These are phyloP conservation scores for Parapsyche elsis DNA, from an alignment of 1,140 invertebrate genomes.

Conservation along the genomic window DNA sequence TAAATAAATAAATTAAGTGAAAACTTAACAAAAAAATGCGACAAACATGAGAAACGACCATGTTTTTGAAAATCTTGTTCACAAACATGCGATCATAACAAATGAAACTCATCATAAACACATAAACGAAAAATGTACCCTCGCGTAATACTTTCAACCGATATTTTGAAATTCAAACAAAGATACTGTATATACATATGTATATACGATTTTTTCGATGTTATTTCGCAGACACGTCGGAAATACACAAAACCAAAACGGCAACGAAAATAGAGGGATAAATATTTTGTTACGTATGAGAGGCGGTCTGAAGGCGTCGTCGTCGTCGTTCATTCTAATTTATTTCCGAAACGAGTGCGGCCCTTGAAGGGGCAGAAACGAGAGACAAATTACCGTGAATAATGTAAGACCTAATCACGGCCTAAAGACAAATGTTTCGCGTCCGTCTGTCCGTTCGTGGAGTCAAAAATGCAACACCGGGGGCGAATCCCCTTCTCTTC, in stretches of 20 bases:
- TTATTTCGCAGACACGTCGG: no score
- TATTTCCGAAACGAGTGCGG: constrained; percentile 50
- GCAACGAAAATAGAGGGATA: background rate
- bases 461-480: constrained; percentile 24
- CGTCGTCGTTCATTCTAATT: constrained; percentile 40
- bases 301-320: background rate
- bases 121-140: constrained; percentile 1
- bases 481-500: background rate
- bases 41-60: background rate
- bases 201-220: no score
- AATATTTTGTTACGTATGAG: background rate
- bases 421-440: constrained; percentile 46
- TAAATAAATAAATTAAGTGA: constrained; percentile 21
- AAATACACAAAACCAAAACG: no score
- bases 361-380: constrained; percentile 13
- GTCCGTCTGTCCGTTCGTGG: background rate
- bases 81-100: constrained; percentile 20
- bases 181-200: no score
- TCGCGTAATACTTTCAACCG: no score
- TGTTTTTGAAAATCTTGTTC: constrained; percentile 18
- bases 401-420: constrained; percentile 51
- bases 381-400: constrained; percentile 52
- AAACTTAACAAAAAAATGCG: constrained; percentile 6
- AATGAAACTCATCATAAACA: background rate
- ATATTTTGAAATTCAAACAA: no score